phyloP scores from a whole-genome alignment of 2,888 invertebrate genomes.

The Pheosia gnoma region DNA sequence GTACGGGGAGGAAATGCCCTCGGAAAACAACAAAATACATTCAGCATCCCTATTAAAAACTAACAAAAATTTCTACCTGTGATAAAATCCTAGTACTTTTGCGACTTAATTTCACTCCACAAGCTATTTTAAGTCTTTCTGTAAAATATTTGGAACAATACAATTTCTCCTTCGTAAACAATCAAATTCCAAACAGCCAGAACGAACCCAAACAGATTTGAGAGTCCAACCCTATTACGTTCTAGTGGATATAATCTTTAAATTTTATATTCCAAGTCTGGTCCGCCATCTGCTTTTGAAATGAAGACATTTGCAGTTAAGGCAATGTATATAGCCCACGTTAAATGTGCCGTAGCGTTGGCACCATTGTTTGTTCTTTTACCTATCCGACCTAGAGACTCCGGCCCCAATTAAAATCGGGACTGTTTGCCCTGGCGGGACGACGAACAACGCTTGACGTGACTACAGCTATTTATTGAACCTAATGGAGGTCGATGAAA shows the following conservation, averaged over 20 bases:
- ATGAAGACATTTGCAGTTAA: constrained; percentile 43
- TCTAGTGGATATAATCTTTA: constrained; percentile 36
- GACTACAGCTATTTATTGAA: constrained; percentile 20
- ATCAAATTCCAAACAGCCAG: background rate
- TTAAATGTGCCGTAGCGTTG: constrained; percentile 29
- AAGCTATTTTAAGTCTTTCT: no score
- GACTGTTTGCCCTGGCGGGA: constrained; percentile 27
- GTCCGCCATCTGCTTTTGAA: constrained; percentile 38
- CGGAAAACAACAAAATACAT: no score
- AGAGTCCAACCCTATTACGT: constrained; percentile 13
- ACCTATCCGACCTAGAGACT: constrained; percentile 26
- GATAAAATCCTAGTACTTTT: no score
- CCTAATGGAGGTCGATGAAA: background rate
- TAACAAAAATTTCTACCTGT: no score
- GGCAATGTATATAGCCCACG: constrained; percentile 33
- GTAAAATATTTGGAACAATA: no score
- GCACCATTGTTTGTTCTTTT: constrained; percentile 35
- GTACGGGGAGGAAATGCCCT: no score
- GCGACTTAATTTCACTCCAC: no score
- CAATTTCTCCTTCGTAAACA: background rate
- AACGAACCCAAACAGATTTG: background rate
- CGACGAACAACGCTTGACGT: constrained; percentile 16
- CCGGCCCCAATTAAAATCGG: constrained; percentile 32
- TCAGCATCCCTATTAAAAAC: no score
- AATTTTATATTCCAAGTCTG: constrained; percentile 40